Evolutionary conservation across 1,140 invertebrate species (phyloP).

Genomic region (Pseudoatta argentina): DNA sequence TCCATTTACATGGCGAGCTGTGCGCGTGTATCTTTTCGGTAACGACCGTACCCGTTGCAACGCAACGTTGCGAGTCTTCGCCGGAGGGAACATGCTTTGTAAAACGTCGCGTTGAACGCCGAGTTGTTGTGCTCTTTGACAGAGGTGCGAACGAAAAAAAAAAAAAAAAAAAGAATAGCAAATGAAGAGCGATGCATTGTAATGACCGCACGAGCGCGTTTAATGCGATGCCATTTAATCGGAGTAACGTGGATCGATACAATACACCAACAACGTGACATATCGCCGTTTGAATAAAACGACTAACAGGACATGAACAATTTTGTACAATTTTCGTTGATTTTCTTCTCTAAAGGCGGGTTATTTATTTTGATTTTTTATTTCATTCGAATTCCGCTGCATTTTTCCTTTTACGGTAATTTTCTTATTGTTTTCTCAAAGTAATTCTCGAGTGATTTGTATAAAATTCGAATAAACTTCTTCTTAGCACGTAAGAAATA

Average conservation of each 20-base stretch:
- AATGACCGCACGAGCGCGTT: slow-evolving; percentile 41
- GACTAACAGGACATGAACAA: slow-evolving; percentile 5
- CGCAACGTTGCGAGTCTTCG: slow-evolving; percentile 16
- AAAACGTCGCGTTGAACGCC: slow-evolving; percentile 65
- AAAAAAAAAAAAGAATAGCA: slow-evolving; percentile 23
- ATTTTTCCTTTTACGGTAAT: not conserved
- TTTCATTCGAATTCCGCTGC: not conserved
- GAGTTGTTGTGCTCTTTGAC: slow-evolving; percentile 75
- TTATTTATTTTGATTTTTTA: slow-evolving; percentile 32
- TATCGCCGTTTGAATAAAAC: slow-evolving; percentile 48
- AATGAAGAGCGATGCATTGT: slow-evolving; percentile 31
- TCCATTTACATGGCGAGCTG: slow-evolving; percentile 60
- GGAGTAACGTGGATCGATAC: slow-evolving; percentile 55
- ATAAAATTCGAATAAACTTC: not conserved
- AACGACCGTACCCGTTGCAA: slow-evolving; percentile 67
- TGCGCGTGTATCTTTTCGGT: slow-evolving; percentile 71
- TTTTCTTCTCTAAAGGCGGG: slow-evolving; percentile 8
- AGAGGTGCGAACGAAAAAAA: slow-evolving; percentile 73
- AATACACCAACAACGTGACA: not conserved
- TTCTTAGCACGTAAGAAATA: not conserved
- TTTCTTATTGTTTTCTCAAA: not conserved
- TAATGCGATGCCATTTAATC: slow-evolving; percentile 56
- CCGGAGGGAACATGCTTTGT: slow-evolving; percentile 64
- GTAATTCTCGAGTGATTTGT: no score
- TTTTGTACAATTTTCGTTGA: slow-evolving; percentile 35